phyloP scores from a whole-genome alignment of 2,888 invertebrate species.

The Bhutanitis thaidina region DNA sequence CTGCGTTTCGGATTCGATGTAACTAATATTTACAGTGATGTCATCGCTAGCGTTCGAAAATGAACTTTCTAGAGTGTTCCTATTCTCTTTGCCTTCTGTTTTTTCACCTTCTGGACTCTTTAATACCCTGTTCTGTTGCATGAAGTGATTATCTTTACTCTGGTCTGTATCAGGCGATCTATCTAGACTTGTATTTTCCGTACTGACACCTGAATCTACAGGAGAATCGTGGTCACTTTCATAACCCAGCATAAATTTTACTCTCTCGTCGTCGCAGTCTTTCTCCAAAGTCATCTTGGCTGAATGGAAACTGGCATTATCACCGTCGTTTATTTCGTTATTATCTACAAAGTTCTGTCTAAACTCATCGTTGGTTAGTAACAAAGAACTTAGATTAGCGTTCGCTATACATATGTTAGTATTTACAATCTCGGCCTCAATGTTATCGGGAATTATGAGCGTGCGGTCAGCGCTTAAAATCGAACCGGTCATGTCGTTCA shows the following conservation, averaged over 20 bases:
- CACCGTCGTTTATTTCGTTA: conserved; percentile 36
- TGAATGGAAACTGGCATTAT: conserved; percentile 58
- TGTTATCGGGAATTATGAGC: conserved; percentile 63
- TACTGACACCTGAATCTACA: conserved; percentile 85
- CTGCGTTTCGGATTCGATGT: conserved; percentile 48
- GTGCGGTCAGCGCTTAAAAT: conserved; percentile 55
- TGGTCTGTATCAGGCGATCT: conserved; percentile 81
- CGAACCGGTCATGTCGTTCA: conserved; percentile 38
- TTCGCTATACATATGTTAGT: conserved; percentile 82
- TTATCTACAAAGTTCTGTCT: conserved; percentile 53
- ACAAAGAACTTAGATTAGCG: conserved; percentile 79
- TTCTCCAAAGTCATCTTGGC: conserved; percentile 52
- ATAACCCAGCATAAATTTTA: conserved; percentile 71
- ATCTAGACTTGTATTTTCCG: conserved; percentile 85
- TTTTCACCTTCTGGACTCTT: conserved; percentile 47
- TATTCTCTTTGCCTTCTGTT: conserved; percentile 36
- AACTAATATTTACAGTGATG: conserved; percentile 51
- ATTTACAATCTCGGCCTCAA: conserved; percentile 61
- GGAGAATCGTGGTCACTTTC: conserved; percentile 73
- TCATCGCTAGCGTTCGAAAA: conserved; percentile 45
- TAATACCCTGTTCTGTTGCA: conserved; percentile 69
- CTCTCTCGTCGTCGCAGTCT: conserved; percentile 47
- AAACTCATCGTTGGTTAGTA: conserved; percentile 74
- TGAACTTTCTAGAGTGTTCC: conserved; percentile 54
- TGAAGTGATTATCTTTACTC: conserved; percentile 56